Evolutionary conservation across 2,113 vertebrate species (phyloP), one percentile per base, ranked within the genome.

Genomic region (Cyprinodon brontotheroides): DNA sequence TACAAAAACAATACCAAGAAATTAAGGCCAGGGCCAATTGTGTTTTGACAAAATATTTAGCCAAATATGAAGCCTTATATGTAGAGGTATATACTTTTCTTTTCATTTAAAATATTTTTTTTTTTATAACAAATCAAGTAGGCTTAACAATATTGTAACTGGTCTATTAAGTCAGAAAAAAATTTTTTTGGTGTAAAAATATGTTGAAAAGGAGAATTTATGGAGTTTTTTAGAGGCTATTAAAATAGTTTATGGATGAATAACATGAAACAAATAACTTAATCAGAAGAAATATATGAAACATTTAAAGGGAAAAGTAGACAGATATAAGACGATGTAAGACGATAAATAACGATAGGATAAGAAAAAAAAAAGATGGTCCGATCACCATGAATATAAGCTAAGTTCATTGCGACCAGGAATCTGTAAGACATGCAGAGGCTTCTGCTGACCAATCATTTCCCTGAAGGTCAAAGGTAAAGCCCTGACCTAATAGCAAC

Each of bases 401-500:
- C 72, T 79, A 76, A 89, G 77, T 84, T 86, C 74, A 87, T 77
- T 62, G 53, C 70, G 71, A 61, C 38, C 68, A 65, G 81, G 37
- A 70, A 67, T 69, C 62, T 63, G 61, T 75, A 65, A 81, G 80
- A 91, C 75, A 68, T 82, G 82, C 62, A 84, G 70, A 80, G 70
- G 61, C 78, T 38, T 60, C 67, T 68, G 76, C 82, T 89, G 79
- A 83, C 77, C 75, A 59, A 78, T 86, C 65, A 79, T 80, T 82
- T 80, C 65, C 71, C 75, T 75, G 0, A 57, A 83, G 92, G 91
- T 92, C 93, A 93, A 81, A 91, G 86, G 90, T 90, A 84, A 91
- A 86, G 89, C 60, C 71, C 70, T 92, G 92, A 90, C 91, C 91
- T 78, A 81, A 91, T 72, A 86, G 86, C 84, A 91, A 93, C 91